A percentile compares a stretch with the other conserved stretches of the same genome.
Evolutionary conservation across 1,140 invertebrate genomes (phyloP).

Genomic region (Acromyrmex heyeri): DNA sequence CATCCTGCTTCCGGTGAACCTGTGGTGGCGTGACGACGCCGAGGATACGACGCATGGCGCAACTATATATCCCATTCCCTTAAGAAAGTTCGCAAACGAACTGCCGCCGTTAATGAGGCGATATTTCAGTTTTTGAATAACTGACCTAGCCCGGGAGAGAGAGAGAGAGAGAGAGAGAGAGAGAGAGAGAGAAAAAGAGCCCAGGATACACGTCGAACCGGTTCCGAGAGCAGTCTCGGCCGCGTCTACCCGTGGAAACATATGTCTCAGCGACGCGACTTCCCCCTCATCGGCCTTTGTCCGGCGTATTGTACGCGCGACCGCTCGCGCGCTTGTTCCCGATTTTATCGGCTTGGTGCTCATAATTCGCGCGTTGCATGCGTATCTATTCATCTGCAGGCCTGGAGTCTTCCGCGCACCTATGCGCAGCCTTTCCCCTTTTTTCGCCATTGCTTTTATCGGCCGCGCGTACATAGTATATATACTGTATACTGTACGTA

Average conservation of each 20-base stretch:
- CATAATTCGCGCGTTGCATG: slow-evolving; percentile 68
- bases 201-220: slow-evolving; percentile 78
- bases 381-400: slow-evolving; percentile 62
- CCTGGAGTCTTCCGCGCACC: slow-evolving; percentile 37
- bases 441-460: slow-evolving; percentile 57
- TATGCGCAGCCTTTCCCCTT: slow-evolving; percentile 31
- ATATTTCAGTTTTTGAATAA: slow-evolving; percentile 82
- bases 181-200: slow-evolving; percentile 26
- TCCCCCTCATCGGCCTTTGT: slow-evolving; percentile 51
- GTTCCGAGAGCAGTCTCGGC: slow-evolving; percentile 78
- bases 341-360: slow-evolving; percentile 62
- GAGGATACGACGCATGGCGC: neutral
- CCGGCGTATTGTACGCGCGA: slow-evolving; percentile 41
- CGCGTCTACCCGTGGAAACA: slow-evolving; percentile 74
- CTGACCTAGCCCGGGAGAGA: slow-evolving; percentile 80
- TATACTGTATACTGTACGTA: neutral
- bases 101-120: slow-evolving; percentile 79
- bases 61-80: neutral
- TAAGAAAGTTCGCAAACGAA: slow-evolving; percentile 74
- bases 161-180: neutral
- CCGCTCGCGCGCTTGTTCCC: slow-evolving; percentile 25
- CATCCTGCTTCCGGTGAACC: neutral
- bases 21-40: neutral
- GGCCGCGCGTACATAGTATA: neutral
- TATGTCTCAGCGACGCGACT: slow-evolving; percentile 62